Evolutionary conservation across 2,113 vertebrate genomes (phyloP), one percentile per base, ranked within the genome.

Genomic region (Loxodonta africana): DNA sequence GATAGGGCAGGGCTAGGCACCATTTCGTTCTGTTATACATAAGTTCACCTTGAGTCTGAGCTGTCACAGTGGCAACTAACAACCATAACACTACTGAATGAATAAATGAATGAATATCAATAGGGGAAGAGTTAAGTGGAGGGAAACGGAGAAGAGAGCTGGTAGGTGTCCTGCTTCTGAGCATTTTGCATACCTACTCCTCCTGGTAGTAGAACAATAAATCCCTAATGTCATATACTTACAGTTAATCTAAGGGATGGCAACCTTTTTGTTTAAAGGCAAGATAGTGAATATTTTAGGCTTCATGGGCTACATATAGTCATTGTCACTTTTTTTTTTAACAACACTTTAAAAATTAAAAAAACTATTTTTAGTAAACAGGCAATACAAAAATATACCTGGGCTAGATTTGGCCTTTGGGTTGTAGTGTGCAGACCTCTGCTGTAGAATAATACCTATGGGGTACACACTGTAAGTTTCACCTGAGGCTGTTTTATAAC

Each of bases 401-500:
- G 8, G 48, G 26, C 65, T 90, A 44, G 30, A 46, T 92, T 91
- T 85, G 37, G 62, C 67, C 26, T 44, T 18, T 11, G 15, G 41
- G 46, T 44, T 96, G 2, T 41, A 69, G 60, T 96, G 88, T 95
- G 12, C 11, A 30, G 44, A 30, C 44, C 77, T 73, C 83, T 90
- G 10, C 76, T 94, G 3, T 48, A 63, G n/a, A 96, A 93, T 26
- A 80, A 95, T 65, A 83, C 33, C 26, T n/a, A 65, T 53, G 60
- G 25, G 51, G 46, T 73, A 67, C 25, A 30, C 57, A 26, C 62
- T 93, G 0, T 57, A 26, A 51, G 41, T 84, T 81, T 71, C 12
- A 65, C 51, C 3, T 2, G 41, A 63, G 46, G 51, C 74, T 85
- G 5, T 60, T 41, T 95, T 86, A 73, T 86, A 89, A 80, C 28